Evolutionary conservation across 2,888 invertebrate species (phyloP), one percentile per base, ranked within the genome.

Genomic region (Julus scanicus): DNA sequence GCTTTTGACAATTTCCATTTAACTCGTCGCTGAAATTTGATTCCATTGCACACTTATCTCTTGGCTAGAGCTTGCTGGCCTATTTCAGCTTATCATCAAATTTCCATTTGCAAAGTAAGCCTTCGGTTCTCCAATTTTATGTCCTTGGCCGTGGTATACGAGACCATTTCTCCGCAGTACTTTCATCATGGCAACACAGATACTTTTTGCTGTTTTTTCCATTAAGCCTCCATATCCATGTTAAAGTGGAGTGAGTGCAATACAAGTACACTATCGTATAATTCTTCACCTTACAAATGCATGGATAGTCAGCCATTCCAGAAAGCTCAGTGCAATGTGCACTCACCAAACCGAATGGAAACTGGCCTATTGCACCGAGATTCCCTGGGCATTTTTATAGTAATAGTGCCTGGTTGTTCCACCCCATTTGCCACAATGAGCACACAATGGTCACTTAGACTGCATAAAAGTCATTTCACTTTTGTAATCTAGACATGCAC

Each of bases 401-500:
- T 84, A 84, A 84, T 40, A 84, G 84, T 44, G 39, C 44, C 15
- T 84, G 17, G 84, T 84, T 37, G 84, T 84, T 84, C 84, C 84
- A 44, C 37, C 84, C 84, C 84, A 84, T 84, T 84, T 84, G 44
- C 84, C 84, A 84, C 84, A 40, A 44, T 84, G 84, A 44, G 84
- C 84, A 84, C 44, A 84, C 84, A 84, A 84, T 84, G 84, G 84
- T 84, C 84, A 84, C 84, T 84, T 84, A 84, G 84, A 84, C 84
- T 84, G 37, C 84, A 40, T 84, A 44, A 84, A 84, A 84, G 44
- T 39, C 84, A 39, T 40, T 40, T 44, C 39, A 17, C 39, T 44
- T 39, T 84, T 84, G 84, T 84, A 84, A 84, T 84, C 44, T 84
- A 39, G 84, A 84, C 84, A 84, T 84, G 63, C 63, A 63, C 63